Percentiles rank a stretch among this genome's conserved stretches.
These are phyloP conservation scores for Drosophila planitibia DNA, from an alignment of 2,888 invertebrate species.

Conservation along the genomic window DNA sequence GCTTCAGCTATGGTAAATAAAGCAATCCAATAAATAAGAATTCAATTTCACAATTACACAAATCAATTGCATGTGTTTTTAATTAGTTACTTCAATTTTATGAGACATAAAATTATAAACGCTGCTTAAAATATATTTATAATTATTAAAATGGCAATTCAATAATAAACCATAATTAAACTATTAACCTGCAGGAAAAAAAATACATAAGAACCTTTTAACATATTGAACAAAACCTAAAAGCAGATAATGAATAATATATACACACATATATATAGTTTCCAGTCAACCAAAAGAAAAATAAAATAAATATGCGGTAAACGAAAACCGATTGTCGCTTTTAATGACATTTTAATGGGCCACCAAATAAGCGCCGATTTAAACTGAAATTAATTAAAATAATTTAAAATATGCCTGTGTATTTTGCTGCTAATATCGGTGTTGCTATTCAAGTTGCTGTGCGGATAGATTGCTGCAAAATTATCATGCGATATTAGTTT, in stretches of 20 bases:
- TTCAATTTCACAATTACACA: background rate
- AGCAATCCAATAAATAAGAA: background rate
- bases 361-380: conserved; percentile 65
- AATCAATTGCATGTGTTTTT: background rate
- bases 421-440: background rate
- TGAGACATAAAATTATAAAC: background rate
- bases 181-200: background rate
- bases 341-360: conserved; percentile 78
- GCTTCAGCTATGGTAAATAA: conserved; percentile 22
- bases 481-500: conserved; percentile 50
- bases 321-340: conserved; percentile 46
- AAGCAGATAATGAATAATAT: background rate
- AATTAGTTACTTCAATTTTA: background rate
- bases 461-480: conserved; percentile 37
- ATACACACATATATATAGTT: background rate
- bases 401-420: conserved; percentile 57
- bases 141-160: background rate
- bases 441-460: conserved; percentile 10
- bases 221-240: background rate
- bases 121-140: background rate
- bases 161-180: conserved; percentile 14
- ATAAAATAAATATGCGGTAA: conserved; percentile 1
- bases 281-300: conserved; percentile 21
- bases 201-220: conserved; percentile 12
- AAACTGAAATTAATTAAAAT: conserved; percentile 64